Conservation (phyloP, 2,113 vertebrate genomes). For the human region GRCh38 chr11:27770501-27771000, state of each 20-base stretch:
- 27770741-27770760: conserved; percentile 70
- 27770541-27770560: background rate
- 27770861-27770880: background rate
- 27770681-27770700: conserved; percentile 38
- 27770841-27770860: conserved; percentile 19
- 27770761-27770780: conserved; percentile 76
- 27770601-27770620: background rate
- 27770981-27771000: background rate
- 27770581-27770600: conserved; percentile 3
- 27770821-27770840: conserved; percentile 56
- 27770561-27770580: background rate
- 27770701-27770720: conserved; percentile 55
- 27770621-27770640: conserved; percentile 48
- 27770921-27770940: background rate
- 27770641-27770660: conserved; percentile 51
- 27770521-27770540: background rate
- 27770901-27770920: conserved; percentile 12
- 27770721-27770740: conserved; percentile 50
- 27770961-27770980: background rate
- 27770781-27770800: conserved; percentile 61
- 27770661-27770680: conserved; percentile 52
- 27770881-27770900: background rate
- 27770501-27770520: background rate
- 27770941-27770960: background rate
- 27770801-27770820: conserved; percentile 62